A percentile compares a stretch with the other conserved stretches of the same genome.
These are phyloP conservation scores for Stigmatopora nigra DNA, from an alignment of 2,113 vertebrate genomes.

Conservation along the genomic window DNA sequence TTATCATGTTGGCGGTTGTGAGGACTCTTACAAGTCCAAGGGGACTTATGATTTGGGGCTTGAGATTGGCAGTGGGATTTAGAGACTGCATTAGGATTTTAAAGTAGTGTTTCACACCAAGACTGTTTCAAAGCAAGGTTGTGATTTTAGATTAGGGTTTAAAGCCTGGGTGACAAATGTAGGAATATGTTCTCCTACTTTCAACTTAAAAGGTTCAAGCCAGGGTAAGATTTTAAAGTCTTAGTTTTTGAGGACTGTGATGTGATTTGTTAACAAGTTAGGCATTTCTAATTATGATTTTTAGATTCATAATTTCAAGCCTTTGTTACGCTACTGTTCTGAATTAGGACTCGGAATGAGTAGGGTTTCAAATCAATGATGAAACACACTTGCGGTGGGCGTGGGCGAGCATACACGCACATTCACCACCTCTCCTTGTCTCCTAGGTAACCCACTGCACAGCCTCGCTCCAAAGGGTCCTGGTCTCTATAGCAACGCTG, in stretches of 20 bases:
- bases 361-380: background rate
- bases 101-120: background rate
- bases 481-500: conserved; percentile 82
- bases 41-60: background rate
- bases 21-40: background rate
- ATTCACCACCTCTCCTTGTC: conserved; percentile 45
- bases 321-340: background rate
- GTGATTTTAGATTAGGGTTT: no score
- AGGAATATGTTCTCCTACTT: no score
- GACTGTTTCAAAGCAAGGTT: no score
- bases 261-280: conserved; percentile 1
- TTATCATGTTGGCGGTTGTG: no score
- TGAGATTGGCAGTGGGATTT: background rate
- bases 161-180: no score
- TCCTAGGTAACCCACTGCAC: conserved; percentile 69
- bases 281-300: background rate
- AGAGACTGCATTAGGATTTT: background rate
- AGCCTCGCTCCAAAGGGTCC: conserved; percentile 64
- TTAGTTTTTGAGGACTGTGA: background rate
- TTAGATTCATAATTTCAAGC: background rate
- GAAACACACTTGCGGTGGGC: background rate
- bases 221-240: background rate
- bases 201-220: no score
- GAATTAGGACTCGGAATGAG: background rate
- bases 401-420: background rate